phyloP scores from a whole-genome alignment of 2,888 invertebrate species.

The Tipula lateralis region DNA sequence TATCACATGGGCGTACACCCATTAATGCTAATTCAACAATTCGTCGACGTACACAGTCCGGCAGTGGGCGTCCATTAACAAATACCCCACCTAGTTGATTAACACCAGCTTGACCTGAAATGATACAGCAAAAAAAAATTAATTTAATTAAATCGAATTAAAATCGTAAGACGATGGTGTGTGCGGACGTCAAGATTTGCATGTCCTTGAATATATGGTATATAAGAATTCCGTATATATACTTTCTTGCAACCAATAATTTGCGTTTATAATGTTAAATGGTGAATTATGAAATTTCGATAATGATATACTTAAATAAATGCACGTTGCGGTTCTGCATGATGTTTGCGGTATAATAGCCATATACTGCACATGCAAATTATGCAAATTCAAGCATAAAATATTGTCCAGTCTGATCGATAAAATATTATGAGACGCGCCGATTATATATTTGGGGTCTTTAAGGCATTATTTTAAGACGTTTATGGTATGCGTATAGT shows the following conservation, averaged over 20 bases:
- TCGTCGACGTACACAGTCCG: slow-evolving; percentile 86
- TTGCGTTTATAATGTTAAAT: neutral
- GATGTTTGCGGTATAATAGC: neutral
- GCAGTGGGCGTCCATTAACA: slow-evolving; percentile 94
- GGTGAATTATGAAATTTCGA: neutral
- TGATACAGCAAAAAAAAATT: slow-evolving; percentile 31
- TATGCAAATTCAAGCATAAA: neutral
- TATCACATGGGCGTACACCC: slow-evolving; percentile 94
- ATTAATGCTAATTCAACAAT: slow-evolving; percentile 92
- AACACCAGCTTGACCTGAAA: slow-evolving; percentile 89
- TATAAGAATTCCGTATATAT: neutral
- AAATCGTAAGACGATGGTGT: neutral
- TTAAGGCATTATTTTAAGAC: too few relatives aligned
- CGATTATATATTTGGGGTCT: too few relatives aligned
- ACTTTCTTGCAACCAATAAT: neutral
- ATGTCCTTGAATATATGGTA: neutral
- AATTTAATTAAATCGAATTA: neutral
- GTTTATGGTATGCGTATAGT: too few relatives aligned
- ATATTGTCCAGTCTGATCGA: neutral
- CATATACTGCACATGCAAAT: neutral
- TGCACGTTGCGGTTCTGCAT: neutral
- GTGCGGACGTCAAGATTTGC: neutral
- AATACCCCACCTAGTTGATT: slow-evolving; percentile 97
- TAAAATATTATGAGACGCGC: neutral
- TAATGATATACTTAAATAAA: neutral